phyloP scores from a whole-genome alignment of 2,888 invertebrate species.

The Drosophila bunnanda region DNA sequence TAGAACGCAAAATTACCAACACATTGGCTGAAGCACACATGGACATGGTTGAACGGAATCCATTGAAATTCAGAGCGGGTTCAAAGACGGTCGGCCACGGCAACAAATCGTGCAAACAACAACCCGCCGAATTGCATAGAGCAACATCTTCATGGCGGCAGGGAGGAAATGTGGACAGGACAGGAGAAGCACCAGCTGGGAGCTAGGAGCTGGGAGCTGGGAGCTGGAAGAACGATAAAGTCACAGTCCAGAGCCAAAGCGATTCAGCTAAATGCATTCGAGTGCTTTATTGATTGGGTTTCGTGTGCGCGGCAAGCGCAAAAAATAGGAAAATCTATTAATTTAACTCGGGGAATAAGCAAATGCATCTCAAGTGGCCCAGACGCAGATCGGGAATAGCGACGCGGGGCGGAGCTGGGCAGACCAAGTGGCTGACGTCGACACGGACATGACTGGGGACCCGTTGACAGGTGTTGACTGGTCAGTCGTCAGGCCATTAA shows the following conservation, averaged over 20 bases:
- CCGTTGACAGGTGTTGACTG: slow-evolving; percentile 43
- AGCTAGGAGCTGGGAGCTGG: slow-evolving; percentile 11
- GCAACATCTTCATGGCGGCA: slow-evolving; percentile 51
- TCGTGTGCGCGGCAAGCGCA: slow-evolving; percentile 23
- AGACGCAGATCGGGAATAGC: not conserved
- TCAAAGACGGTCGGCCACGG: slow-evolving; percentile 65
- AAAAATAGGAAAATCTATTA: slow-evolving; percentile 63
- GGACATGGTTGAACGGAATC: slow-evolving; percentile 35
- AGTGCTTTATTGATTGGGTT: slow-evolving; percentile 72
- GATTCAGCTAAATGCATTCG: slow-evolving; percentile 76
- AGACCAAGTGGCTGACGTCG: slow-evolving; percentile 36
- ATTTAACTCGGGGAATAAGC: slow-evolving; percentile 60
- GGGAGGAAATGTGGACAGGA: slow-evolving; percentile 1
- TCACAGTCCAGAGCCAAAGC: slow-evolving; percentile 53
- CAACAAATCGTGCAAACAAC: slow-evolving; percentile 78
- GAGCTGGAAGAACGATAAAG: slow-evolving; percentile 50
- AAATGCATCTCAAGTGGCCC: slow-evolving; percentile 60
- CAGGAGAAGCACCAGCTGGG: slow-evolving; percentile 6
- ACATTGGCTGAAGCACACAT: slow-evolving; percentile 48
- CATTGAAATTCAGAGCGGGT: slow-evolving; percentile 75
- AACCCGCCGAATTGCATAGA: slow-evolving; percentile 62
- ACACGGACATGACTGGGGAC: slow-evolving; percentile 32
- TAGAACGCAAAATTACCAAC: slow-evolving; percentile 66
- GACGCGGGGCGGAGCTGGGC: not conserved
- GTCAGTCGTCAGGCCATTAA: slow-evolving; percentile 33